Evolutionary conservation across 2,113 vertebrate genomes (phyloP), one percentile per base, ranked within the genome.

Genomic region (Phrynosoma blainvillii): DNA sequence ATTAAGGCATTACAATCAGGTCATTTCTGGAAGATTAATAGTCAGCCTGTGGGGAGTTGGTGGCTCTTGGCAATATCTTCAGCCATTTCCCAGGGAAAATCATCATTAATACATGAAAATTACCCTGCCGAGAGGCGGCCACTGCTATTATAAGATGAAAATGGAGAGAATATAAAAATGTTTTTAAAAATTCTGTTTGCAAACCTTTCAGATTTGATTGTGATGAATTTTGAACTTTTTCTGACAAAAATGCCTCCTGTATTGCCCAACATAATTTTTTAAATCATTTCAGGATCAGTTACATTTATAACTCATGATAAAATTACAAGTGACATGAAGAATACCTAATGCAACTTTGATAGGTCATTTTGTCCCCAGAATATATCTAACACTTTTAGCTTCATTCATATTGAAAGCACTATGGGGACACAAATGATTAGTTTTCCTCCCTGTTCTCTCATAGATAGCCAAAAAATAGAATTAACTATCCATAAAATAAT

Each of bases 401-500:
- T 52, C 25, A 42, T 62, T 42, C 84, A 62, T 40, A 73, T 21
- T 16, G 36, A 76, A 75, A 78, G 4, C 27, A 65, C 56, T 78
- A 21, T 77, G 56, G 12, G 27, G 36, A 5, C 14, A 85, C 2
- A 27, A 40, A 62, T 62, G 3, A 62, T 13, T 89, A 7, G 25
- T 90, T 32, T 86, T 93, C 66, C 73, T 88, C 79, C 87, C 83
- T 47, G n/a, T 2, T 65, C 88, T 54, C 73, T 87, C 42, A 78
- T 52, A 59, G 47, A 79, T 3, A 71, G 25, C 16, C 40, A 88
- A 79, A 8, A 84, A 85, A 83, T 79, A 85, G 9, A 27, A 81
- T 1, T 65, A 1, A 54, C 30, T 11, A 20, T 8, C 88, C 59
- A 75, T 84, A 79, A 81, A 75, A 32, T 23, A 42, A 32, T 20